These are phyloP conservation scores for Sesia bembeciformis DNA, from an alignment of 2,888 invertebrate species.

Conservation along the genomic window DNA sequence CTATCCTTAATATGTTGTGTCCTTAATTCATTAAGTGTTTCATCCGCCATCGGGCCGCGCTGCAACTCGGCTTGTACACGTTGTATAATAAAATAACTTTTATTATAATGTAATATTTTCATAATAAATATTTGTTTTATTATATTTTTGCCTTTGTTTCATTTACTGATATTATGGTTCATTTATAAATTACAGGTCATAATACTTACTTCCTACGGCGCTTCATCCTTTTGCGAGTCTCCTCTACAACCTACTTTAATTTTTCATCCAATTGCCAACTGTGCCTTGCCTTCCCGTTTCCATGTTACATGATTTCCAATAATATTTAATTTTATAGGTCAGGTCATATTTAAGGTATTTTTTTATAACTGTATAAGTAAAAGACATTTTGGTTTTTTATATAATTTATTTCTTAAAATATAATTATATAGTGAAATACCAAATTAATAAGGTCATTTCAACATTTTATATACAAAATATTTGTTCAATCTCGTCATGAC, in stretches of 20 bases:
- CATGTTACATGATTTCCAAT: no score
- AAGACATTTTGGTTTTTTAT: slow-evolving; percentile 20
- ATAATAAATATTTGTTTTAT: slow-evolving; percentile 22
- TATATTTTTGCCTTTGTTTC: slow-evolving; percentile 7
- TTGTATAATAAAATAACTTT: slow-evolving; percentile 42
- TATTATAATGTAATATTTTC: slow-evolving; percentile 49
- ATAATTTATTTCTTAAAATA: slow-evolving; percentile 55
- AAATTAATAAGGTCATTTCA: slow-evolving; percentile 35
- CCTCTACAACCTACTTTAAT: no score
- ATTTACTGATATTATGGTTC: not conserved
- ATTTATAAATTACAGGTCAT: no score
- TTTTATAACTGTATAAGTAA: not conserved
- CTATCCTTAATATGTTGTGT: no score
- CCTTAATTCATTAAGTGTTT: no score
- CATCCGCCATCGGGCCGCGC: slow-evolving; percentile 6
- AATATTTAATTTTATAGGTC: no score
- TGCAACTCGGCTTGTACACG: slow-evolving; percentile 47
- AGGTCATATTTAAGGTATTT: no score
- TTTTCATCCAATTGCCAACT: no score
- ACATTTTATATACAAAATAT: slow-evolving; percentile 68
- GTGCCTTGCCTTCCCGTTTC: no score
- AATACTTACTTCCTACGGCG: no score
- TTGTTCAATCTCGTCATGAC: slow-evolving; percentile 58
- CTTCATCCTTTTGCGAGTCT: no score
- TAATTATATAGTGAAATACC: slow-evolving; percentile 48